These are phyloP conservation scores for Cephus nigrinus DNA, from an alignment of 2,888 invertebrate species.

Conservation along the genomic window DNA sequence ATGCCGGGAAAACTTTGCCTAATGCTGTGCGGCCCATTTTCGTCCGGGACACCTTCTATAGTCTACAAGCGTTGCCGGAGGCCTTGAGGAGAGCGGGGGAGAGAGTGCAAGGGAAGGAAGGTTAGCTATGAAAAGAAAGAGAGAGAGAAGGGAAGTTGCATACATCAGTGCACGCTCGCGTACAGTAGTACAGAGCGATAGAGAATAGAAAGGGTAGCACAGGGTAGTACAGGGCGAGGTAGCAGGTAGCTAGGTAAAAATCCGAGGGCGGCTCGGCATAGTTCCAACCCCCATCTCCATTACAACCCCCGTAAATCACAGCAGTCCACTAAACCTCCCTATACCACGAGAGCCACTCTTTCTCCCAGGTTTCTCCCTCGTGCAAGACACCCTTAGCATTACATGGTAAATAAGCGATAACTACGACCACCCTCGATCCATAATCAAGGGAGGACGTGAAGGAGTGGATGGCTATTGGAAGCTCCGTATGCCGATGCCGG, in stretches of 20 bases:
- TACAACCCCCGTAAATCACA: slow-evolving; percentile 46
- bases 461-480: not conserved
- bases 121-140: not conserved
- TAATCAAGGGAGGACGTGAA: slow-evolving; percentile 27
- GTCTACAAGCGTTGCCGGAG: too few relatives aligned
- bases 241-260: not conserved
- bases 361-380: slow-evolving; percentile 10
- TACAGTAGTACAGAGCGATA: not conserved
- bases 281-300: slow-evolving; percentile 27
- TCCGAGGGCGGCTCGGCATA: not conserved
- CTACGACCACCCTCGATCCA: slow-evolving; percentile 35
- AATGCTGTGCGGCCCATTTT: too few relatives aligned
- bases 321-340: slow-evolving; percentile 19
- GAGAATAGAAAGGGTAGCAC: not conserved
- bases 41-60: too few relatives aligned
- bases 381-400: slow-evolving; percentile 42
- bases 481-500: not conserved
- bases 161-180: not conserved
- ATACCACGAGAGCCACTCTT: not conserved
- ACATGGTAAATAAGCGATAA: slow-evolving; percentile 54
- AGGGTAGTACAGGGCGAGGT: not conserved
- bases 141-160: not conserved
- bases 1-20: too few relatives aligned
- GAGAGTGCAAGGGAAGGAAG: not conserved
- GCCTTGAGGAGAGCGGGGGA: not conserved